Conservation (phyloP, 2,113 vertebrate genomes). For the Gymnobelideus leadbeateri region DNA sequence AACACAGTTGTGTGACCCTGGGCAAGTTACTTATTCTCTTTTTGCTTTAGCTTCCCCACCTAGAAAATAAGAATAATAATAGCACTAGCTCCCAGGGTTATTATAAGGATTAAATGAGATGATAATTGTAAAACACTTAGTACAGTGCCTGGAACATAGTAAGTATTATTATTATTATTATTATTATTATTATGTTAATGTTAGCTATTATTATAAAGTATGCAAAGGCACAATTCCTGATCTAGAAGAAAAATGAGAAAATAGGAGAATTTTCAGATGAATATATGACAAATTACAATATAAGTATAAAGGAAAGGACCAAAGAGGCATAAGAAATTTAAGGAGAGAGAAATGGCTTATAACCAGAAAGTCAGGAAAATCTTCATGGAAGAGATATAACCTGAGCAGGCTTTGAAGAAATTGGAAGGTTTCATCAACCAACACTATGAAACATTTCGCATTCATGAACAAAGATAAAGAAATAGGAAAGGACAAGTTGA, state of each 20-base stretch:
- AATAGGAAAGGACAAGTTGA: background rate
- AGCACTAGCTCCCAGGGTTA: background rate
- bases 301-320: background rate
- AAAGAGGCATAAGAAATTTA: background rate
- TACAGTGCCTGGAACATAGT: background rate
- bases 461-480: background rate
- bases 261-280: background rate
- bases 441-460: background rate
- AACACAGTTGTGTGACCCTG: background rate
- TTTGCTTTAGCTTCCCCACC: background rate
- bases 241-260: background rate
- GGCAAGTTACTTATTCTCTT: background rate
- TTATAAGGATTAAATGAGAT: background rate
- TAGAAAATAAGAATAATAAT: background rate
- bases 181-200: too few species aligned
- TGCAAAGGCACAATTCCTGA: background rate
- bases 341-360: background rate
- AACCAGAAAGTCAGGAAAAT: background rate
- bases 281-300: background rate
- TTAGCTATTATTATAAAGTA: background rate
- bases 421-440: background rate
- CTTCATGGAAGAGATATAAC: background rate
- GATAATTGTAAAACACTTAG: background rate
- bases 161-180: too few species aligned
- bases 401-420: background rate